Conservation (phyloP, 2,113 vertebrate species). For the Myrmecobius fasciatus region DNA sequence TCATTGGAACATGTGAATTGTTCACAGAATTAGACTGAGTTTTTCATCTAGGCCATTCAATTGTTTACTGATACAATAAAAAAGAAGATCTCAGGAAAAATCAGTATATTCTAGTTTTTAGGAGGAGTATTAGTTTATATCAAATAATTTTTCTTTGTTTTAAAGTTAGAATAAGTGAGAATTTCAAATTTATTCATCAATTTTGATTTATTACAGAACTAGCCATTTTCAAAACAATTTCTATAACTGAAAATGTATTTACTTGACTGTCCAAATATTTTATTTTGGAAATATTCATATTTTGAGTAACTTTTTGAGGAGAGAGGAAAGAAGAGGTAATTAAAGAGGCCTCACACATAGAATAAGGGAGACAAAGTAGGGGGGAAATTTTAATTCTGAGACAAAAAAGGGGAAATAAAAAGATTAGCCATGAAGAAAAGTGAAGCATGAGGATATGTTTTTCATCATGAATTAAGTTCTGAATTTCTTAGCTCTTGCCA, state of each 20-base stretch:
- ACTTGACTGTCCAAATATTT: neutral
- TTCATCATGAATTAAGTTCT: neutral
- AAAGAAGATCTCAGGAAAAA: neutral
- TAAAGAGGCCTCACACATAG: neutral
- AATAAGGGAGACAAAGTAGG: neutral
- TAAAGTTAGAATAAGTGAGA: neutral
- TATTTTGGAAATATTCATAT: neutral
- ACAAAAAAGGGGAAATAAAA: neutral
- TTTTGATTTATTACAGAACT: neutral
- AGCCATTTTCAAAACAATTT: neutral
- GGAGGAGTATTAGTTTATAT: neutral
- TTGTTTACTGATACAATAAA: neutral
- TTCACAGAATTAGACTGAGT: neutral
- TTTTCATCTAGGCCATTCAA: neutral
- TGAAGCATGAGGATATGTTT: neutral
- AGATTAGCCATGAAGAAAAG: neutral
- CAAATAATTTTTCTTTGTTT: neutral
- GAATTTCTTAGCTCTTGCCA: neutral
- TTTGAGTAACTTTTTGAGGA: neutral
- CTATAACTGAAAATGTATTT: neutral
- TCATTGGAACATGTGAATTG: constrained; percentile 17
- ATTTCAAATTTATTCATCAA: neutral
- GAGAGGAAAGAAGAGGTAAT: neutral
- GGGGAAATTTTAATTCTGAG: neutral
- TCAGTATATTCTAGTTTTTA: neutral